Evolutionary conservation across 2,888 invertebrate species (phyloP).

Genomic region (Papilio demoleus): DNA sequence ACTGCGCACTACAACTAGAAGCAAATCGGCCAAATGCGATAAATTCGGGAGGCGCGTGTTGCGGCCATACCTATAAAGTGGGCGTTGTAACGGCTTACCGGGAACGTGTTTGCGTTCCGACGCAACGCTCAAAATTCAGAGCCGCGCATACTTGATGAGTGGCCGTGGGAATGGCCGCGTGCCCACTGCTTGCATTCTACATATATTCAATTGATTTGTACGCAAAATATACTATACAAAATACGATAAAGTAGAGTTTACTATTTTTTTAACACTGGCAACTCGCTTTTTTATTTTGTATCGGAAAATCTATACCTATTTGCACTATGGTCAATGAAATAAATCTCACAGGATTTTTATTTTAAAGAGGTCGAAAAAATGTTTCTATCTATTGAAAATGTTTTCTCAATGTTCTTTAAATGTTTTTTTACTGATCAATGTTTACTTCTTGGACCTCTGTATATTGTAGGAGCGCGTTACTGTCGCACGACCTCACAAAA

Average conservation of each 20-base stretch:
- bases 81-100: conserved; percentile 58
- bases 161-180: conserved; percentile 56
- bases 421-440: not conserved
- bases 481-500: conserved; percentile 66
- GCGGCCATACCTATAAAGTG: conserved; percentile 50
- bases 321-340: not conserved
- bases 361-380: no score
- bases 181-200: conserved; percentile 20
- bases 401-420: not conserved
- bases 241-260: conserved; percentile 3
- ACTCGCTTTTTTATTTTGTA: not conserved
- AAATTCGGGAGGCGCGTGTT: conserved; percentile 40
- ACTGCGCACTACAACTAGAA: conserved; percentile 28
- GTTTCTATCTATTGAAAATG: not conserved
- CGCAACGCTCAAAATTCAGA: conserved; percentile 60
- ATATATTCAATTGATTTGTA: conserved; percentile 23
- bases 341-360: no score
- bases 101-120: conserved; percentile 57
- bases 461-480: conserved; percentile 39
- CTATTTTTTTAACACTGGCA: conserved; percentile 3
- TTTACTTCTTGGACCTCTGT: conserved; percentile 21
- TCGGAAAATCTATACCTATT: not conserved
- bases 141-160: conserved; percentile 65
- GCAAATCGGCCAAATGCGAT: conserved; percentile 42
- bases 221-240: conserved; percentile 4